Evolutionary conservation across 2,888 invertebrate species (phyloP), one percentile per base, ranked within the genome.

Genomic region (Zygaena filipendulae): DNA sequence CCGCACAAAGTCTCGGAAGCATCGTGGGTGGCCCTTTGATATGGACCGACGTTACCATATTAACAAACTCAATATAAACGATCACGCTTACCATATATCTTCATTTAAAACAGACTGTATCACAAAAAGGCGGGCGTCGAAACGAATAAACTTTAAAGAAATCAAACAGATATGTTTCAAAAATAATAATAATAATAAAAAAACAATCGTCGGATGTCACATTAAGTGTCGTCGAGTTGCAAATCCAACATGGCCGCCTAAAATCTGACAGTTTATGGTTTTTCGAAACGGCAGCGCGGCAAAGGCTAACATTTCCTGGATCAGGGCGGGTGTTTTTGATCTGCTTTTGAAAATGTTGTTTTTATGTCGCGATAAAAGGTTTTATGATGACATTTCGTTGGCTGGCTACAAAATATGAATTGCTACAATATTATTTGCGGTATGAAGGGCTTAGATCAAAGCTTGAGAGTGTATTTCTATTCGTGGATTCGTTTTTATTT

Each of bases 1-100:
- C 35, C 37, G 40, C 36, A 47, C 45, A 52, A 52, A 47, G 51
- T 45, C 40, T 42, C 52, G 66, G 64, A 66, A 60, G 60, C 52
- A 40, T 41, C 51, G 62, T 59, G 67, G 61, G 67, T 64, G 66
- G 47, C 61, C 53, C 50, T 54, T 55, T 55, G 51, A 59, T 55
- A 49, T n/a, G n/a, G n/a, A n/a, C n/a, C n/a, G n/a, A n/a, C n/a
- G n/a, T n/a, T n/a, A n/a, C n/a, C n/a, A n/a, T n/a, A n/a, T n/a
- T n/a, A n/a, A n/a, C n/a, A n/a, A n/a, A n/a, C n/a, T n/a, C n/a
- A n/a, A n/a, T n/a, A n/a, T 43, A 38, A 35, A 43, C 45, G 40
- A 28, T 27, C 29, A 39, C 30, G 16, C 4, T 16, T 16, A 16
- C 16, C 4, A 16, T 16, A 7, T 7, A 16, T 7, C 7, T 6